Base-by-base conservation (phyloP, 1,140 invertebrate genomes). In the Prorops nasuta region DNA sequence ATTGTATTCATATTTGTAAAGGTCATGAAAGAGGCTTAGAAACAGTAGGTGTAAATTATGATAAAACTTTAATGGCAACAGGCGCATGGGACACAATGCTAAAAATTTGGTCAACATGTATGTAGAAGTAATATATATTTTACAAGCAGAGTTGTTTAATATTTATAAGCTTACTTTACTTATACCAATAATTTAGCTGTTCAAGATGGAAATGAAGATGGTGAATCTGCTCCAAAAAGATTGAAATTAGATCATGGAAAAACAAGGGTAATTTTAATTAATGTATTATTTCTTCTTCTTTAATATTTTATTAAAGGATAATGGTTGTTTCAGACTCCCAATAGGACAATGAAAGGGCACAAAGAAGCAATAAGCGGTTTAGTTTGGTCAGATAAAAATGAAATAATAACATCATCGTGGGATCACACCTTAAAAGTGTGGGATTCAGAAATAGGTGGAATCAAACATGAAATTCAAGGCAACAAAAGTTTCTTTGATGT, bases 341-440 rank as follows among this genome's bases (percentile, higher is more conserved):
- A 90, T 51, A 80, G 91, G 63, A 98, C 95, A 10, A 76, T 99
- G 48, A 87, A 89, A 73, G 94, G 95, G 0, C 97, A 99, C 69
- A 86, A 87, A 55, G 96, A 98, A 75, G 89, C 87, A 15, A 83
- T 99, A 6, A 92, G 91, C 6, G 84, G 86, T 0, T 81, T 93
- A 1, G 79, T 85, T 35, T 99, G 95, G 94, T 83, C 89, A 48
- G 86, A 88, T 51, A 79, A 79, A 42, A 78, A 84, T 32, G 86
- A 86, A 47, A 68, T 98, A 2, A 82, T 91, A 10, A 94, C 93
- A 0, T 90, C 90, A 1, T 90, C 91, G 0, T 96, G 95, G 94
- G 97, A 99, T 80, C 95, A 98, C 65, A 93, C 94, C 1, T 77
- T 99, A 8, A 89, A 91, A 72, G 63, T 96, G 3, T 99, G 97